Conservation (phyloP, 2,888 invertebrate species). For the Platycheirus albimanus region DNA sequence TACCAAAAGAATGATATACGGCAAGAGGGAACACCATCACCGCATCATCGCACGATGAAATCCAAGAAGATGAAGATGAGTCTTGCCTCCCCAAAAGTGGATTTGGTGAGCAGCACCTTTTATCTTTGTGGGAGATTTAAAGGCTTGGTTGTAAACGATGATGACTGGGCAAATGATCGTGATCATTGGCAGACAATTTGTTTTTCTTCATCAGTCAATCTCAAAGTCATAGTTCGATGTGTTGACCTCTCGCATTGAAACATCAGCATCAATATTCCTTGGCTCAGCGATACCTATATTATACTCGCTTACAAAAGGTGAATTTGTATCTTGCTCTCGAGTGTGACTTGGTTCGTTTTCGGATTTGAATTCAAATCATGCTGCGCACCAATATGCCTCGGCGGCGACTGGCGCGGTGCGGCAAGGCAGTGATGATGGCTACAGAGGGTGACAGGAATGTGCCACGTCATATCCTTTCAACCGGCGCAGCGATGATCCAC, state of each 20-base stretch:
- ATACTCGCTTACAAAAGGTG: conserved; percentile 68
- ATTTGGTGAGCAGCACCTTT: conserved; percentile 72
- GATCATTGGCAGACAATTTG: conserved; percentile 75
- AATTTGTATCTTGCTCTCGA: conserved; percentile 58
- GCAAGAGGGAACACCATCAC: conserved; percentile 47
- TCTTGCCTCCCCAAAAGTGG: conserved; percentile 65
- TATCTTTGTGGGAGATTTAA: conserved; percentile 73
- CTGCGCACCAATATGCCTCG: conserved; percentile 46
- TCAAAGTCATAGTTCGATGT: conserved; percentile 75
- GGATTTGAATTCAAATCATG: conserved; percentile 61
- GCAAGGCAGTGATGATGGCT: conserved; percentile 73
- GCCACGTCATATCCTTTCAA: conserved; percentile 80
- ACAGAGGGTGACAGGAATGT: conserved; percentile 79
- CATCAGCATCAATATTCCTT: conserved; percentile 62
- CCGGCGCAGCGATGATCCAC: conserved; percentile 43
- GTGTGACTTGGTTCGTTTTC: conserved; percentile 57
- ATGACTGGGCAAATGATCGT: conserved; percentile 74
- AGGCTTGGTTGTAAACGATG: conserved; percentile 70
- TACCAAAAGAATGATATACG: conserved; percentile 65
- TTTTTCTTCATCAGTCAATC: conserved; percentile 75
- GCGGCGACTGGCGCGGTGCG: no score
- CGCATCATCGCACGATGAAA: conserved; percentile 27
- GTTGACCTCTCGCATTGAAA: conserved; percentile 73
- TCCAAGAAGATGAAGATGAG: conserved; percentile 10
- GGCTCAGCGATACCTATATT: conserved; percentile 25